Base-by-base conservation (phyloP, 2,888 invertebrate species). In the Caenorhabditis plicata region DNA sequence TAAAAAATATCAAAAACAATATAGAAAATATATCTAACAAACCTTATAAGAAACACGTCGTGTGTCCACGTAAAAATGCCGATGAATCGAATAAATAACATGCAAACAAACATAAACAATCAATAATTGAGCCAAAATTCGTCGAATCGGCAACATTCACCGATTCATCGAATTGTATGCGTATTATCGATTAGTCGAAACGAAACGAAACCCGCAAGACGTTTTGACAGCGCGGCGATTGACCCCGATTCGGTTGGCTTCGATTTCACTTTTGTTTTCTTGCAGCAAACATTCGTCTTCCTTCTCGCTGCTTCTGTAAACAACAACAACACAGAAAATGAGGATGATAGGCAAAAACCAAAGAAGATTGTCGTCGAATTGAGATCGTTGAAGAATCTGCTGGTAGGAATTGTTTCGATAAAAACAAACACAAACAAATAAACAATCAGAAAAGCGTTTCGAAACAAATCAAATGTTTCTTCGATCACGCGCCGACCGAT, bases 241-340 rank as follows among this genome's bases (percentile, higher is more conserved):
- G n/a, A n/a, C n/a, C n/a, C n/a, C n/a, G n/a, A n/a, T n/a, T n/a
- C n/a, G n/a, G n/a, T n/a, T n/a, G n/a, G n/a, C n/a, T n/a, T n/a
- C n/a, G n/a, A n/a, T n/a, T n/a, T n/a, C n/a, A n/a, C n/a, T n/a
- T n/a, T n/a, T n/a, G n/a, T n/a, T 19, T 7, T 15, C 33, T 65
- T 65, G 27, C 60, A 68, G 68, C 54, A 58, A n/a, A 43, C 46
- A 2, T 68, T 68, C 50, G 42, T 68, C 7, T 51, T 64, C 1
- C 58, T 68, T 8, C 52, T 64, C 4, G 46, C 51, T 15, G 27
- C 52, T 3, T 33, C 39, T 1, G 43, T 52, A n/a, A 33, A 46
- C n/a, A 35, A 46, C n/a, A n/a, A n/a, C n/a, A n/a, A n/a, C n/a
- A n/a, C n/a, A n/a, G n/a, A n/a, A n/a, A n/a, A n/a, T n/a, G 40